Evolutionary conservation across 2,797 vertebrate genomes (phyloP).

Genomic region (Rhabdophis nuchalis): DNA sequence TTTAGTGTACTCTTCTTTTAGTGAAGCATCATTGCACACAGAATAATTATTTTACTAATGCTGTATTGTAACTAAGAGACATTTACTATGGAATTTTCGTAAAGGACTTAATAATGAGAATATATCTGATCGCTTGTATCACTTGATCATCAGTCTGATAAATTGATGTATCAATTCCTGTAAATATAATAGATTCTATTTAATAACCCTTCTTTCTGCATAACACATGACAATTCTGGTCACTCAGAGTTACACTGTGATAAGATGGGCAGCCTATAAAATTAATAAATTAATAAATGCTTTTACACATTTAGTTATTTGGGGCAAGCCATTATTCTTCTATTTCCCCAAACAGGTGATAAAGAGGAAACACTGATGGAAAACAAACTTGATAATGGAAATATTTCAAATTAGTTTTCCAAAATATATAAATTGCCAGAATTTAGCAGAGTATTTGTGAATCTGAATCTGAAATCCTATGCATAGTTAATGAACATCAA

Average conservation of each 20-base stretch:
- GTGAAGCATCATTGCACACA: fast-evolving
- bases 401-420: neutral
- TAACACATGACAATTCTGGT: neutral
- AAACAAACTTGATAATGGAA: neutral
- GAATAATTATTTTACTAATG: neutral
- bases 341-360: neutral
- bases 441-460: neutral
- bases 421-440: neutral
- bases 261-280: neutral
- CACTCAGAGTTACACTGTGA: no score
- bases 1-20: neutral
- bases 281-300: neutral
- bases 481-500: neutral
- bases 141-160: neutral
- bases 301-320: neutral
- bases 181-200: neutral
- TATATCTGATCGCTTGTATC: neutral
- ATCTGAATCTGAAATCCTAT: neutral
- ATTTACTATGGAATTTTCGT: conserved; percentile 7
- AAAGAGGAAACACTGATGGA: neutral
- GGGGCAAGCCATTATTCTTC: neutral
- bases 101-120: fast-evolving
- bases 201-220: neutral
- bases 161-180: neutral
- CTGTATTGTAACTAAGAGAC: fast-evolving